Evolutionary conservation across 2,797 vertebrate species (phyloP), one percentile per base, ranked within the genome.

Genomic region (Myiotriccus ornatus): DNA sequence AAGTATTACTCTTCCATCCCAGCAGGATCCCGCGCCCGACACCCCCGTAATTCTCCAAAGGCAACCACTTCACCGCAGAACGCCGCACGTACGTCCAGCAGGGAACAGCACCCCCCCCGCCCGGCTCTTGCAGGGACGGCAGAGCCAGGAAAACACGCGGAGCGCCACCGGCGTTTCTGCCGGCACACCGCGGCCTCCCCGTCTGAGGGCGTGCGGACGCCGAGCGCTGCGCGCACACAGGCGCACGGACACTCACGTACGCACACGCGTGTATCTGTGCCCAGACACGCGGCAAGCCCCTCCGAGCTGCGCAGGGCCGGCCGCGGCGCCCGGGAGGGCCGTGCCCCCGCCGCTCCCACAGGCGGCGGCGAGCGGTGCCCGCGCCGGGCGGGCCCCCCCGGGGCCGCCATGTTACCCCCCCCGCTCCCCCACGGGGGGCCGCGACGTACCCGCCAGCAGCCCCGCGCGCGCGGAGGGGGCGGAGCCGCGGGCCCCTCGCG

Each of bases 121-220:
- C 30, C 1, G 8, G 5, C 76, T 56, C 14, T 44, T 11, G 9
- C 34, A 4, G 14, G 1, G 47, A 55, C 23, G 8, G 16, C 21
- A 52, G 4, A 12, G 44, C 7, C 7, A 2, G 30, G 6, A 41
- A 67, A 62, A n/a, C n/a, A n/a, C n/a, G n/a, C 13, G 11, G 3
- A 20, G 62, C 56, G 3, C 0, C 43, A 2, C 7, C 6, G 2
- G 6, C 1, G 22, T 1, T 49, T 37, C 3, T 3, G 27, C 20
- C 3, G 37, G 14, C 25, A 3, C 23, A 2, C 20, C 20, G 28
- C 21, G 0, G 5, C 4, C 25, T 21, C 37, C 28, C 19, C 6
- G 3, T 2, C 21, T 5, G 28, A 18, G 17, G 19, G 25, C 10
- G 17, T 9, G 44, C 71, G 9, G 24, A 30, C 50, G 17, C 11